Conservation (phyloP, 2,888 invertebrate genomes). For the Spialia ferax region DNA sequence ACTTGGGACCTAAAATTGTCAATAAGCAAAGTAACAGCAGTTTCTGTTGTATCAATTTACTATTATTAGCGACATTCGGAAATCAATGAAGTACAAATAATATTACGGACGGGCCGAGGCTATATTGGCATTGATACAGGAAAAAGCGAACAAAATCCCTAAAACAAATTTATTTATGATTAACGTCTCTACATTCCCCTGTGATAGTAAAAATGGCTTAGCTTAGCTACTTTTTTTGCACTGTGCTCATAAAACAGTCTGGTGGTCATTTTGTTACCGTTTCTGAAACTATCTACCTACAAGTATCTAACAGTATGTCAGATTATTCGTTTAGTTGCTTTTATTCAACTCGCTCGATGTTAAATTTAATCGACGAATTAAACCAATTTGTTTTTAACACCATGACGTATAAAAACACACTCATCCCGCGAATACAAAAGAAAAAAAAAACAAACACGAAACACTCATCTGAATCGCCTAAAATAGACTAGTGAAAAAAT, state of each 20-base stretch:
- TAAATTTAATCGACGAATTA: neutral
- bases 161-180: slow-evolving; percentile 31
- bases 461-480: neutral
- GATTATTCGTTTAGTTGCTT: no score
- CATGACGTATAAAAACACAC: neutral
- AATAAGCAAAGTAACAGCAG: no score
- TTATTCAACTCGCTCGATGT: neutral
- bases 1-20: no score
- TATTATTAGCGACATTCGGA: neutral
- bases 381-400: neutral
- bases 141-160: slow-evolving; percentile 23
- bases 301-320: no score
- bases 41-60: no score
- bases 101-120: neutral
- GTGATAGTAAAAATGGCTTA: slow-evolving; percentile 68
- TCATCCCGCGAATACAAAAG: neutral
- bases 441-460: neutral
- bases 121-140: slow-evolving; percentile 14
- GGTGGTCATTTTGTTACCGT: neutral
- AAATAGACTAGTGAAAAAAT: slow-evolving; percentile 5
- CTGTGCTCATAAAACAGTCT: slow-evolving; percentile 48
- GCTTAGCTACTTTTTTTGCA: slow-evolving; percentile 58
- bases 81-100: neutral
- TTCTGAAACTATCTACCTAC: slow-evolving; percentile 3
- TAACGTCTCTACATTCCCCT: slow-evolving; percentile 34